A percentile compares a stretch with the other conserved stretches of the same genome.
phyloP scores from a whole-genome alignment of 2,113 vertebrate genomes.

The Ceyx margarethae region DNA sequence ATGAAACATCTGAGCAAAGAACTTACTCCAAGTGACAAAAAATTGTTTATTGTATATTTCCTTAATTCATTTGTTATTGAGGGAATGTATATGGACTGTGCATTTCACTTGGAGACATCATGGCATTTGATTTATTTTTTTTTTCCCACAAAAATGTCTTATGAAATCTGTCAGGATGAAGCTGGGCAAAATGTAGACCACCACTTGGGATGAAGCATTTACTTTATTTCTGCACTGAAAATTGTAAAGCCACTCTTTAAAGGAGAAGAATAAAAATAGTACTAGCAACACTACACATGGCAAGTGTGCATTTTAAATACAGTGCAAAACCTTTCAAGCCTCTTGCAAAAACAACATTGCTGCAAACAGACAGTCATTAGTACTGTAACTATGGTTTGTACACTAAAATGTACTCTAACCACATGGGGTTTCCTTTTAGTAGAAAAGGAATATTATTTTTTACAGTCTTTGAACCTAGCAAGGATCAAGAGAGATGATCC shows the following conservation, averaged over 20 bases:
- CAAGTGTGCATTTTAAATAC: not conserved
- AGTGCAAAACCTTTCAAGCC: not conserved
- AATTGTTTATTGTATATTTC: not conserved
- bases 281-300: not conserved
- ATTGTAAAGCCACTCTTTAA: not conserved
- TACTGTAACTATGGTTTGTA: not conserved
- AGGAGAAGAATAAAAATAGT: not conserved
- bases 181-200: not conserved
- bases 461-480: not conserved
- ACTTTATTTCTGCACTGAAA: not conserved
- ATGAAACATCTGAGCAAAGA: not conserved
- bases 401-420: not conserved
- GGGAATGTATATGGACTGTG: not conserved
- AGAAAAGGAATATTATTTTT: not conserved
- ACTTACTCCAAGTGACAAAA: not conserved
- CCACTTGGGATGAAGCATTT: not conserved
- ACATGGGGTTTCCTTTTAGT: not conserved
- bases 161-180: not conserved
- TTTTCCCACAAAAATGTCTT: not conserved
- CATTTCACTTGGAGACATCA: not conserved
- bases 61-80: constrained; percentile 8
- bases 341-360: not conserved
- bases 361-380: not conserved
- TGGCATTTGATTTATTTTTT: not conserved
- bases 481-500: not conserved